A percentile compares a stretch with the other conserved stretches of the same genome.
These are phyloP conservation scores for Campoletis raptor DNA, from an alignment of 2,888 invertebrate species.

Conservation along the genomic window DNA sequence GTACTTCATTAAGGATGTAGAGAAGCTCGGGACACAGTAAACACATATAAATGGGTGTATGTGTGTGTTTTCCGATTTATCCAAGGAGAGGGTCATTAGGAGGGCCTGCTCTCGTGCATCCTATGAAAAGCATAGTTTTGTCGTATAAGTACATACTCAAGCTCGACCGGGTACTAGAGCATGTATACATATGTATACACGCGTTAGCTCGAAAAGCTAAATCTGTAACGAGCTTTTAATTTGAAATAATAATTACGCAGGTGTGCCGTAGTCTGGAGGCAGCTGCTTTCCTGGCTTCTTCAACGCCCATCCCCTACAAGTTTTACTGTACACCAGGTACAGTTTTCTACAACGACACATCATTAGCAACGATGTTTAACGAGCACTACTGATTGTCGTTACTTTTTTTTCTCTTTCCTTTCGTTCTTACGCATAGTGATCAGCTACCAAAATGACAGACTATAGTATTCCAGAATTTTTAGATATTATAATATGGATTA, in stretches of 20 bases:
- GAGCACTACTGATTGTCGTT: constrained; percentile 53
- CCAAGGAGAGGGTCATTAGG: constrained; percentile 61
- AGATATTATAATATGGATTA: not conserved
- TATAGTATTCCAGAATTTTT: not conserved
- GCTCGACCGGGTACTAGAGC: constrained; percentile 12
- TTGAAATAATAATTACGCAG: constrained; percentile 65
- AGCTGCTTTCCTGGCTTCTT: constrained; percentile 43
- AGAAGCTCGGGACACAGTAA: not conserved
- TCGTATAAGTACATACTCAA: constrained; percentile 39
- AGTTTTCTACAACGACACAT: constrained; percentile 48
- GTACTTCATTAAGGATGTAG: constrained; percentile 54
- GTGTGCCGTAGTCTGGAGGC: constrained; percentile 34
- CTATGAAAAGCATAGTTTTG: constrained; percentile 54
- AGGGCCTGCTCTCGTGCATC: constrained; percentile 31
- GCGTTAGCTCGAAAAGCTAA: constrained; percentile 44
- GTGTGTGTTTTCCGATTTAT: constrained; percentile 41
- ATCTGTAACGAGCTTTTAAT: constrained; percentile 65
- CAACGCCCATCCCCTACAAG: not conserved
- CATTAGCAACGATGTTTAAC: constrained; percentile 57
- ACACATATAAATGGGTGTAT: not conserved
- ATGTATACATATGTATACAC: not conserved
- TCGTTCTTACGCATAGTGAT: not conserved
- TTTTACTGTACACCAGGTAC: constrained; percentile 31
- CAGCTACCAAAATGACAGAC: not conserved
- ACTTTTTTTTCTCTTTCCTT: constrained; percentile 16